Evolutionary conservation across 2,888 invertebrate species (phyloP), one percentile per base, ranked within the genome.

Genomic region (Miltochrista miniata): DNA sequence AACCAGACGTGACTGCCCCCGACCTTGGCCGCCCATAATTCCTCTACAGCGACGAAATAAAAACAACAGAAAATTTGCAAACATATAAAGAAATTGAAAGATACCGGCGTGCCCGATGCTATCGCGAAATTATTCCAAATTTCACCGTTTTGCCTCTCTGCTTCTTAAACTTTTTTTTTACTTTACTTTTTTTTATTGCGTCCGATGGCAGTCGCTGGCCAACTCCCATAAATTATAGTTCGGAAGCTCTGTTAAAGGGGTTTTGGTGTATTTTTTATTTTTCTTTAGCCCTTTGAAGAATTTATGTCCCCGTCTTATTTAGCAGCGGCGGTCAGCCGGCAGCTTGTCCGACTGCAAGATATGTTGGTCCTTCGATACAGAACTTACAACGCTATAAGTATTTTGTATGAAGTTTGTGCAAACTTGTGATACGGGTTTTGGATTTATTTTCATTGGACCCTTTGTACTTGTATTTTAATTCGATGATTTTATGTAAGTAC

Each of bases 81-180:
- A 86, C 83, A 81, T 79, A 83, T 83, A 84, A 83, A 87, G 84
- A 85, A 85, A 89, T 85, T 85, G 88, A 87, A 87, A 88, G 87
- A 86, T 83, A 87, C 88, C 87, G 84, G 80, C 77, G 69, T 76
- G 76, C 76, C 68, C 81, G 91, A 91, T 91, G 83, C 77, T 90
- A 91, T 91, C 91, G 84, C 81, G 72, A 90, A 90, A 90, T 90
- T 86, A 90, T 91, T 90, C 89, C 89, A 87, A 90, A 91, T 91
- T 91, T 91, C 89, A 88, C 90, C 91, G 83, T 89, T 89, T 89
- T 85, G 89, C 88, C 64, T 62, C 64, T 61, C 66, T 48, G 54
- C 64, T 64, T 72, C 64, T 68, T 68, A 31, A 31, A 68, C 65
- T 76, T 81, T 82, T 83, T 79, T 70, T 74, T 37, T n/a, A n/a